Percentiles rank a stretch among this genome's conserved stretches.
Conservation (phyloP, 2,113 vertebrate species). For the Aegotheles bennettii region DNA sequence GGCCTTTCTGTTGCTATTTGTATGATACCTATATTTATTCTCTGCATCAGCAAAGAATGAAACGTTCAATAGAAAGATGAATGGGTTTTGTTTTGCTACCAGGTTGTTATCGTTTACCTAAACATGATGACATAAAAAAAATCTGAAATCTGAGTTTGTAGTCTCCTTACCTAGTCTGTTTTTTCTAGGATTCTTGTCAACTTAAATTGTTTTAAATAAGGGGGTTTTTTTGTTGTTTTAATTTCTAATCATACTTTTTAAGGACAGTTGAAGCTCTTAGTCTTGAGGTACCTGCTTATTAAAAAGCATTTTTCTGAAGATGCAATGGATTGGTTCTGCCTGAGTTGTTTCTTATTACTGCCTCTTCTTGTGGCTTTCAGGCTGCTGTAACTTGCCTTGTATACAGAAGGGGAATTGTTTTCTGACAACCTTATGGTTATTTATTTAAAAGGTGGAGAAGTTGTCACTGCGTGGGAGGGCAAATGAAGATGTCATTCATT, state of each 20-base stretch:
- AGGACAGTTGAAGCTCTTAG: background rate
- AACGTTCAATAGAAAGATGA: background rate
- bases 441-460: background rate
- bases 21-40: background rate
- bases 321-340: background rate
- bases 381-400: background rate
- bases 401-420: background rate
- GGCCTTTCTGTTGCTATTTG: background rate
- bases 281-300: background rate
- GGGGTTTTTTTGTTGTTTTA: background rate
- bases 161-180: background rate
- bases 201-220: background rate
- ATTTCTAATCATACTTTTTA: background rate
- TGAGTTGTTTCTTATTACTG: background rate
- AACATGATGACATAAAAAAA: background rate
- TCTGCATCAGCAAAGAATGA: background rate
- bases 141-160: background rate
- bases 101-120: background rate
- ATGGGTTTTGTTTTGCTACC: background rate
- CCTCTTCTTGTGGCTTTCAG: background rate
- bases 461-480: accelerated
- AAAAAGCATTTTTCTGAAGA: background rate
- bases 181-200: background rate
- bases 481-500: background rate
- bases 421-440: background rate